phyloP scores from a whole-genome alignment of 2,888 invertebrate genomes.

The Amphimallon solstitiale region DNA sequence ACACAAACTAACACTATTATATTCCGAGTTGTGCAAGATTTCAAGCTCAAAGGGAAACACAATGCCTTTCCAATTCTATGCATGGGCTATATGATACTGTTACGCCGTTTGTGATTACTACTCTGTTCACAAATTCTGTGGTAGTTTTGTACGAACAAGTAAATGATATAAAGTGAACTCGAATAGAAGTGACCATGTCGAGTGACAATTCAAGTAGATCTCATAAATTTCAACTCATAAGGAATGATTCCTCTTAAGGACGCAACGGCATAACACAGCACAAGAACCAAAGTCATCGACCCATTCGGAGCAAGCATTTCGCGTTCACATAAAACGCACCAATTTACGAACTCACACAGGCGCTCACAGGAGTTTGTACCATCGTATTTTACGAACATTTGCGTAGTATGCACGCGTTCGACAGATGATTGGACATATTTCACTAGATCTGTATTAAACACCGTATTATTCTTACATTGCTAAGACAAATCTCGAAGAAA shows the following conservation, averaged over 20 bases:
- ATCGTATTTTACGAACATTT: not conserved
- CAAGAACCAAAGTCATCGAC: constrained; percentile 55
- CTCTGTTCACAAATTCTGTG: constrained; percentile 8
- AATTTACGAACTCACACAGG: constrained; percentile 5
- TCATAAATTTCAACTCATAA: constrained; percentile 58
- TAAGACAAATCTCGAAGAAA: no score
- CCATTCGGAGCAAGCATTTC: constrained; percentile 45
- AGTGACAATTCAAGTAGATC: constrained; percentile 53
- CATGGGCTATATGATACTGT: not conserved
- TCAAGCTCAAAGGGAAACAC: constrained; percentile 12
- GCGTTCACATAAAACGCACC: constrained; percentile 11
- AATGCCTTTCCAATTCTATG: constrained; percentile 6
- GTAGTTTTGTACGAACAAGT: constrained; percentile 8
- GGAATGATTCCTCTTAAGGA: constrained; percentile 60
- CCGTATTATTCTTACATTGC: no score
- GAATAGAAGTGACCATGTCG: constrained; percentile 27
- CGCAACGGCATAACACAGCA: constrained; percentile 51
- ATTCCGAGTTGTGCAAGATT: constrained; percentile 19
- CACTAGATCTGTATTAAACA: no score
- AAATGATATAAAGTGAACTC: constrained; percentile 19
- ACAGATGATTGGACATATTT: not conserved
- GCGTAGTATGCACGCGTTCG: not conserved
- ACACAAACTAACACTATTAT: constrained; percentile 25
- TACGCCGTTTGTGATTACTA: not conserved
- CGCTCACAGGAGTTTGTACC: not conserved